A percentile compares a stretch with the other conserved stretches of the same genome.
Evolutionary conservation across 2,888 invertebrate genomes (phyloP).

Genomic region (Mactromeris polynyma): DNA sequence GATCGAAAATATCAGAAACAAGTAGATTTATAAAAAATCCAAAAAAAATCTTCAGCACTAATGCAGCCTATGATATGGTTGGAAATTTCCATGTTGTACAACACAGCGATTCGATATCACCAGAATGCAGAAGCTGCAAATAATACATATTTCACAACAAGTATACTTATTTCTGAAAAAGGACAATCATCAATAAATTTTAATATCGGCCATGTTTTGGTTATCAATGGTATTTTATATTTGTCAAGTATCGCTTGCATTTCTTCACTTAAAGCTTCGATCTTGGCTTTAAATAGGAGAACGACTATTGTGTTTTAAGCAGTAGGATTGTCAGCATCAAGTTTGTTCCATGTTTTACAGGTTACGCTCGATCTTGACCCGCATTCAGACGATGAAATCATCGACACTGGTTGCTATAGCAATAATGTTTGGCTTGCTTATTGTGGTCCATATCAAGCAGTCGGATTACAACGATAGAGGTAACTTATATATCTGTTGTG

Average conservation of each 20-base stretch:
- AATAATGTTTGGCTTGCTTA: neutral
- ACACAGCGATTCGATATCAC: too few species aligned
- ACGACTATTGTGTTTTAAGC: too few species aligned
- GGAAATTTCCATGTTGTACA: too few species aligned
- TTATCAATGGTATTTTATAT: neutral
- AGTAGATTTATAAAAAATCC: too few species aligned
- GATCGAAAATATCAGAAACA: too few species aligned
- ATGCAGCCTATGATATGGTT: too few species aligned
- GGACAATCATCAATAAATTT: neutral
- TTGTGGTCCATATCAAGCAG: slow-evolving; percentile 10
- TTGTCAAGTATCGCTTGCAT: neutral
- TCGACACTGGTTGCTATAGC: slow-evolving; percentile 17
- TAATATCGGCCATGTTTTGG: neutral
- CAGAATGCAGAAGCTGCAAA: too few species aligned
- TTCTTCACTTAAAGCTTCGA: neutral
- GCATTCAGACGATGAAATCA: slow-evolving; percentile 23
- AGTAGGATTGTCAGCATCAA: neutral
- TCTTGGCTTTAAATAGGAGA: neutral
- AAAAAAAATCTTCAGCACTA: too few species aligned
- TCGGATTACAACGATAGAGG: neutral
- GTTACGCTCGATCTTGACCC: neutral
- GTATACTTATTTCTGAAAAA: neutral
- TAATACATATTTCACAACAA: too few species aligned
- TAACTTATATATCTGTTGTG: too few species aligned
- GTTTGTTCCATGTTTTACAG: neutral